These are phyloP conservation scores for Drosophila phalerata DNA, from an alignment of 2,888 invertebrate genomes.

Conservation along the genomic window DNA sequence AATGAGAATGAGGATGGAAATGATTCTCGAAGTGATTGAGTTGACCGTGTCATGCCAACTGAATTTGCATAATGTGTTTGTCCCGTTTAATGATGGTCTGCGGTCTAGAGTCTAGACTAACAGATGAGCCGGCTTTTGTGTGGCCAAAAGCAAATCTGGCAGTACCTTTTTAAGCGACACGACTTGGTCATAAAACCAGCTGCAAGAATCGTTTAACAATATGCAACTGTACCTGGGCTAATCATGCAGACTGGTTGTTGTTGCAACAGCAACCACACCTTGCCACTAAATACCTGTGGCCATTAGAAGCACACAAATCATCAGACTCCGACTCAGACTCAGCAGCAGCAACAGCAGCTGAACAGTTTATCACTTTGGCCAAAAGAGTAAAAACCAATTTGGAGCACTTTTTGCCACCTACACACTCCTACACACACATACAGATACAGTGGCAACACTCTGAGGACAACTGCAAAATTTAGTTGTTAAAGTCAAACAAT, in stretches of 20 bases:
- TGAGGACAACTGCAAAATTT: slow-evolving; percentile 69
- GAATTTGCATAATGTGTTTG: slow-evolving; percentile 74
- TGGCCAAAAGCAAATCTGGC: slow-evolving; percentile 14
- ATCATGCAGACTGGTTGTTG: slow-evolving; percentile 34
- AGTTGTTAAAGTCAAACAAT: slow-evolving; percentile 82
- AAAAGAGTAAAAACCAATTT: slow-evolving; percentile 73
- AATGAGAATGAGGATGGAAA: slow-evolving; percentile 2
- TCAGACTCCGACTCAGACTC: slow-evolving; percentile 38
- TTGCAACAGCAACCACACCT: slow-evolving; percentile 34
- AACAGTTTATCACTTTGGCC: slow-evolving; percentile 71
- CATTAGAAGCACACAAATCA: slow-evolving; percentile 72
- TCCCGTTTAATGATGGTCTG: slow-evolving; percentile 54
- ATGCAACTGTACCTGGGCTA: slow-evolving; percentile 36
- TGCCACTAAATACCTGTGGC: slow-evolving; percentile 64
- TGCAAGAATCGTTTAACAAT: slow-evolving; percentile 31
- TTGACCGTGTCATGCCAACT: slow-evolving; percentile 35
- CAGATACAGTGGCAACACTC: neutral
- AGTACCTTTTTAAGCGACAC: slow-evolving; percentile 67
- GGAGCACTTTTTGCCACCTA: slow-evolving; percentile 63
- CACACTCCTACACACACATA: slow-evolving; percentile 12
- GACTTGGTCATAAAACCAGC: slow-evolving; percentile 62
- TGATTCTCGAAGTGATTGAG: slow-evolving; percentile 55
- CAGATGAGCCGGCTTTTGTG: slow-evolving; percentile 41
- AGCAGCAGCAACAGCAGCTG: slow-evolving; percentile 69
- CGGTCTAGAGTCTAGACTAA: slow-evolving; percentile 58